phyloP scores from a whole-genome alignment of 1,140 invertebrate genomes.

The Trissolcus basalis region DNA sequence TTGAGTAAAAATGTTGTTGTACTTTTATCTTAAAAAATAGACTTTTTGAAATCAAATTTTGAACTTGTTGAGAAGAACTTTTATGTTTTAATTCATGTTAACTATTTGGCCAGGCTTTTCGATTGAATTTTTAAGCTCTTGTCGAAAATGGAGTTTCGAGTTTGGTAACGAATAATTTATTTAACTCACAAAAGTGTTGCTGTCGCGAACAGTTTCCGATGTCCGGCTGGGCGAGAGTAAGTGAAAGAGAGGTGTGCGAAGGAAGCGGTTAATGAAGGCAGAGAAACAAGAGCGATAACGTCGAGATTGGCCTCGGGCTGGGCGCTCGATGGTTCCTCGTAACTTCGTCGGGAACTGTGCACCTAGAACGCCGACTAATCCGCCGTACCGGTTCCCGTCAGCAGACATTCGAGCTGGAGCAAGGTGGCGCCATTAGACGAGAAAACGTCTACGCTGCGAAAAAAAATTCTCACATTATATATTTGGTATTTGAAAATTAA shows the following conservation, averaged over 20 bases:
- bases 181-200: constrained; percentile 46
- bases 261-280: constrained; percentile 28
- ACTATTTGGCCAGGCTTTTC: no score
- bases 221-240: constrained; percentile 8
- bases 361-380: constrained; percentile 31
- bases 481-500: no score
- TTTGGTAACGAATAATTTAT: constrained; percentile 47
- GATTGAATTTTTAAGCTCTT: no score
- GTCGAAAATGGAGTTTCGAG: constrained; percentile 42
- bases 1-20: no score
- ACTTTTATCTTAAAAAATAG: no score
- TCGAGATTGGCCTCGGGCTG: constrained; percentile 37
- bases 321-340: constrained; percentile 44
- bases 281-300: constrained; percentile 42
- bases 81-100: no score
- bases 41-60: no score
- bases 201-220: constrained; percentile 37
- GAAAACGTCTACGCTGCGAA: no score
- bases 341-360: constrained; percentile 33
- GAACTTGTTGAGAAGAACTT: no score
- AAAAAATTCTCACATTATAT: no score
- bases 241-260: constrained; percentile 11
- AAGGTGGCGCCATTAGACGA: constrained; percentile 38
- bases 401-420: constrained; percentile 29
- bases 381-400: constrained; percentile 33